Evolutionary conservation across 1,140 invertebrate species (phyloP), one percentile per base, ranked within the genome.

Genomic region (Rhyzopertha dominica): DNA sequence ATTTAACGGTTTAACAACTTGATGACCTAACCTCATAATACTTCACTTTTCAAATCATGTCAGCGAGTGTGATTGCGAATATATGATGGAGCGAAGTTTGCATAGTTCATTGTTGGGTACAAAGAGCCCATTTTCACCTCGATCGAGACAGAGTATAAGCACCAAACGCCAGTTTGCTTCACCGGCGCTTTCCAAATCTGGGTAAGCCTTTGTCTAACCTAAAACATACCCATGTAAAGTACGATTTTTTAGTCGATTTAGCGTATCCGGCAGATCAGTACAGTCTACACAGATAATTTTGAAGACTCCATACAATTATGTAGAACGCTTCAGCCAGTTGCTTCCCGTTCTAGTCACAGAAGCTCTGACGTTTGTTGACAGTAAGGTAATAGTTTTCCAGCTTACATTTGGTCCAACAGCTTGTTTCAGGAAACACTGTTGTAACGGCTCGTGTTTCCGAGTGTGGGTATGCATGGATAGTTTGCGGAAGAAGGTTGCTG

Each of bases 301-400:
- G 47, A 79, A 81, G 51, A 80, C 83, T 4, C 67, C 75, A n/a
- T 70, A 72, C 46, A 81, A 81, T 57, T 73, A 76, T 17, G 77
- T 86, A 1, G 84, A 88, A 66, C 79, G 76, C 45, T 92, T 80
- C 75, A 89, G 89, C 0, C 70, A 78, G 18, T 75, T 86, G 3
- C 66, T 93, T 12, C 91, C 91, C 28, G 88, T 93, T 3, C 72
- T 88, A 25, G 85, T 95, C 1, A 91, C 87, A 20, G 90, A 94
- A 73, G 85, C 86, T 8, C 64, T 95, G n/a, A 86, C 84, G 18
- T 84, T 87, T 66, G 77, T 80, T 19, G 82, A 88, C 49, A 54
- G 86, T 87, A 75, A 73, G 74, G 71, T 28, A 23, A n/a, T 10
- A 23, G 24, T 18, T 24, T 14, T 26, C 1, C 14, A 24, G 20